Evolutionary conservation across 2,888 invertebrate genomes (phyloP).

Genomic region (Argyra leucocephala): DNA sequence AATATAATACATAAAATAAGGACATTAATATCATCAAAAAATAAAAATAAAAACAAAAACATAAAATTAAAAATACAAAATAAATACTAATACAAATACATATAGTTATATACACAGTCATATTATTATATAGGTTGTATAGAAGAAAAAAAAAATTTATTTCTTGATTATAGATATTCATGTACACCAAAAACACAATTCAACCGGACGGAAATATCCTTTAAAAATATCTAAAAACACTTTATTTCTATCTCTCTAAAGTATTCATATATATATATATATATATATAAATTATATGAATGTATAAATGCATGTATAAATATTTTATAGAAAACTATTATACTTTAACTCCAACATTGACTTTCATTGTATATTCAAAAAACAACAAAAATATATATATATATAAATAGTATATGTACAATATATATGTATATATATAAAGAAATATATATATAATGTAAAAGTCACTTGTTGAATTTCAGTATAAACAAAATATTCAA

Average conservation of each 20-base stretch:
- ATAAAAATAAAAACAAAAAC: no score
- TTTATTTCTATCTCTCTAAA: no score
- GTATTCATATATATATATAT: neutral
- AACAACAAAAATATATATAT: neutral
- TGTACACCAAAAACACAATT: neutral
- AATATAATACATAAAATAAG: no score
- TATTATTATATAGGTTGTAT: no score
- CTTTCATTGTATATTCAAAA: neutral
- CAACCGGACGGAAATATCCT: conserved; percentile 3
- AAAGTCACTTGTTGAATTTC: conserved; percentile 3
- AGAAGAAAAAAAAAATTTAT: no score
- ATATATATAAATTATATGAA: neutral
- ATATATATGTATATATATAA: neutral
- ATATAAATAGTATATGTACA: neutral
- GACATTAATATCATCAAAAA: no score
- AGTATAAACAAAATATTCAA: neutral
- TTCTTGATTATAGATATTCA: no score
- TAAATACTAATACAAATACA: neutral
- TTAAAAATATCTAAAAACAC: neutral
- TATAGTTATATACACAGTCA: neutral
- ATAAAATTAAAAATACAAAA: no score
- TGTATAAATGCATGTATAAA: neutral
- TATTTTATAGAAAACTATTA: neutral
- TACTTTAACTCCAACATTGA: neutral
- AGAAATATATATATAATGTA: neutral